These are phyloP conservation scores for Colletes collaris DNA, from an alignment of 2,888 invertebrate genomes.

Conservation along the genomic window DNA sequence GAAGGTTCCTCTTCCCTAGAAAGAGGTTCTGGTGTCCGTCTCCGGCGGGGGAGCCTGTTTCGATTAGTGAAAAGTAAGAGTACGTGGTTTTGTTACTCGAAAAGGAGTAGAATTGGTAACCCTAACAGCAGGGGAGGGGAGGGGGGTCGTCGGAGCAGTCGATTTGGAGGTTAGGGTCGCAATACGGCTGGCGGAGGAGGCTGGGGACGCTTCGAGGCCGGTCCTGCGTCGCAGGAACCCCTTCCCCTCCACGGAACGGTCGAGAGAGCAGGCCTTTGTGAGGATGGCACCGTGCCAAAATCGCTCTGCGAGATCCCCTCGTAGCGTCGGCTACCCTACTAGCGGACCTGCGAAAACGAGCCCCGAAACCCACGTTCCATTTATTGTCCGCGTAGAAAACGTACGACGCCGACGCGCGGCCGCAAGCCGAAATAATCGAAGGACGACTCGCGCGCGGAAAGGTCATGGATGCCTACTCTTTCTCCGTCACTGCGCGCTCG, in stretches of 20 bases:
- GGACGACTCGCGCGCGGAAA: slow-evolving; percentile 39
- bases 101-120: too few relatives aligned
- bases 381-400: slow-evolving; percentile 69
- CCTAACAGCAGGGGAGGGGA: background rate
- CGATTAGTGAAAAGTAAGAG: too few relatives aligned
- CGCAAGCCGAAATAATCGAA: slow-evolving; percentile 55
- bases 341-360: slow-evolving; percentile 77
- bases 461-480: slow-evolving; percentile 45
- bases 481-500: too few relatives aligned
- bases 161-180: slow-evolving; percentile 65
- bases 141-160: slow-evolving; percentile 15
- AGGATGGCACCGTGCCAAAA: slow-evolving; percentile 79
- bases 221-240: slow-evolving; percentile 39
- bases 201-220: slow-evolving; percentile 33
- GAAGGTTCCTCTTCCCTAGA: too few relatives aligned
- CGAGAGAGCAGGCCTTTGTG: slow-evolving; percentile 71
- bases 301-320: slow-evolving; percentile 73
- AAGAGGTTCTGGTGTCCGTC: too few relatives aligned
- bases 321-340: slow-evolving; percentile 68
- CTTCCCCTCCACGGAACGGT: slow-evolving; percentile 22
- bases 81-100: too few relatives aligned
- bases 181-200: slow-evolving; percentile 31
- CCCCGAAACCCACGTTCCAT: slow-evolving; percentile 60
- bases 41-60: too few relatives aligned
- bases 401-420: slow-evolving; percentile 47